Percentiles rank a stretch among this genome's conserved stretches.
Evolutionary conservation across 2,113 vertebrate genomes (phyloP).

Genomic region (Paramisgurnus dabryanus): DNA sequence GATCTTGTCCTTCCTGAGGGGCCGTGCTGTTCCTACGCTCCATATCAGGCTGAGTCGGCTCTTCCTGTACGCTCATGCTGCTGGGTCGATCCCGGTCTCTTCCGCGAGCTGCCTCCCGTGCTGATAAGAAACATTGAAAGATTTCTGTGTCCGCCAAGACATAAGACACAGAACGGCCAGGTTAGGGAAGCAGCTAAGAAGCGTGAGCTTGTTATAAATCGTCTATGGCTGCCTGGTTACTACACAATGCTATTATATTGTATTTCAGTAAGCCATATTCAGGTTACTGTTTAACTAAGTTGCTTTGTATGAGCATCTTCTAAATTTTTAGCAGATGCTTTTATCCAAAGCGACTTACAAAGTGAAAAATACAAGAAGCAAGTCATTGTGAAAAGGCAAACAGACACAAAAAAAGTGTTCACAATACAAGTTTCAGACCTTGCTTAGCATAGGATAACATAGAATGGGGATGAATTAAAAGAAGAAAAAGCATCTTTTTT

Average conservation of each 20-base stretch:
- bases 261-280: neutral
- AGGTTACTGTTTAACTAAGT: neutral
- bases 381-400: no score
- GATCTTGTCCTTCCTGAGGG: constrained; percentile 89
- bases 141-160: constrained; percentile 91
- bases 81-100: constrained; percentile 84
- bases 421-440: no score
- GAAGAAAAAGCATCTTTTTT: no score
- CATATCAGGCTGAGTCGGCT: constrained; percentile 77
- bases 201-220: constrained; percentile 14
- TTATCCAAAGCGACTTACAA: no score
- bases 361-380: no score
- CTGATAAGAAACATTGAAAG: constrained; percentile 99
- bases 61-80: constrained; percentile 76
- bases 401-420: no score
- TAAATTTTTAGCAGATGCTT: no score
- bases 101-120: constrained; percentile 91
- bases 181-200: constrained; percentile 41
- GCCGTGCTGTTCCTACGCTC: constrained; percentile 83
- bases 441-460: no score
- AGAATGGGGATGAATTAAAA: no score
- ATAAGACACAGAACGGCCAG: constrained; percentile 66
- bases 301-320: no score
- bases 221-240: neutral
- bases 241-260: neutral